Evolutionary conservation across 2,113 vertebrate genomes (phyloP), one percentile per base, ranked within the genome.

Genomic region (Cichladusa arquata): DNA sequence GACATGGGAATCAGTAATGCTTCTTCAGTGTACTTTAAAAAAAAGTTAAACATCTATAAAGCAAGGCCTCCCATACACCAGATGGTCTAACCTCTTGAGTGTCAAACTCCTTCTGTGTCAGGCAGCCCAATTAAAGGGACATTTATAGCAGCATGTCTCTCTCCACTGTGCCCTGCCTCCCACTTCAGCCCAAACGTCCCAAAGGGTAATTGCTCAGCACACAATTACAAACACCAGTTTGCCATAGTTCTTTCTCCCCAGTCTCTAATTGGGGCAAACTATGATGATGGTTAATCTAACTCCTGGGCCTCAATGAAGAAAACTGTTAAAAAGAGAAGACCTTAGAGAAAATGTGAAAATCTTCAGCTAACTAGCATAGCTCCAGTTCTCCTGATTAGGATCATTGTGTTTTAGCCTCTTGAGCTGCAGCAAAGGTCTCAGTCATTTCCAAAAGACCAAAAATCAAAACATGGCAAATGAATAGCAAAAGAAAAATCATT

Each of bases 201-300:
- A 90, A 81, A 88, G 95, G 92, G 92, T 85, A 96, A 97, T 92
- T 95, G 92, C 95, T 95, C 94, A 69, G 91, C 85, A 91, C 74
- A 91, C 94, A 88, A 87, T 90, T 95, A 88, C 91, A 95, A 97
- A 93, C 93, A 89, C 67, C 80, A 86, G 79, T 92, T 94, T 69
- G 88, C 88, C 38, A 4, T 9, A 51, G 62, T 1, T 70, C 81
- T 60, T 88, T 85, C 78, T 90, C 81, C 79, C 56, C 71, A 50
- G 6, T 74, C 77, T 81, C 91, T 97, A 97, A 97, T 44, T 97
- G 95, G 71, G 67, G 67, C 61, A 85, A 83, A 54, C 64, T 15
- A 23, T 44, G 86, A 80, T 60, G 62, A 73, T 64, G 88, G 80
- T 60, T 94, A 93, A 95, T 82, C 47, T 73, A 93, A 91, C 61